Conservation (phyloP, 2,113 vertebrate species). For the Otocyon megalotis region DNA sequence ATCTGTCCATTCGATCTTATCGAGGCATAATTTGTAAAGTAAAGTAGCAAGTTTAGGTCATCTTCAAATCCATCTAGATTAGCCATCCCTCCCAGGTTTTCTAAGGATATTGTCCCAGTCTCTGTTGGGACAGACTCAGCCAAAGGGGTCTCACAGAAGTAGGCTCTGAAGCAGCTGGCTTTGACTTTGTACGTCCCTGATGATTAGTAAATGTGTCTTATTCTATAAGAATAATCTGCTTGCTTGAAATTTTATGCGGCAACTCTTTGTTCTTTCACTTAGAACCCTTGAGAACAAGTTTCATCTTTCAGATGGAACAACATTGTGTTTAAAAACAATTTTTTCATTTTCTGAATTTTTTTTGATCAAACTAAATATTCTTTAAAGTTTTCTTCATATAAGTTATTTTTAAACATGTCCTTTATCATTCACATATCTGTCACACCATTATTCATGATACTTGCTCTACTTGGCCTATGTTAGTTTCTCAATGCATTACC, state of each 20-base stretch:
- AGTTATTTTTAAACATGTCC: background rate
- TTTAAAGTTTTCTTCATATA: background rate
- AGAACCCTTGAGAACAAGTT: background rate
- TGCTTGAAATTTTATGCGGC: background rate
- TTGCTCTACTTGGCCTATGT: background rate
- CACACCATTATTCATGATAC: background rate
- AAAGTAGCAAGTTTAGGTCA: background rate
- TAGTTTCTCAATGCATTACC: background rate
- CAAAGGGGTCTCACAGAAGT: background rate
- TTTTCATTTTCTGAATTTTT: background rate
- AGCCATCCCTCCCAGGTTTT: background rate
- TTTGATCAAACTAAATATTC: background rate
- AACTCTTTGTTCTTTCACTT: background rate
- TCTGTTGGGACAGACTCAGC: background rate
- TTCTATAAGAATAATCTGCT: background rate
- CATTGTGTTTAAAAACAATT: background rate
- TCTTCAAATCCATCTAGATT: background rate
- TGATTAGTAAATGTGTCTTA: background rate
- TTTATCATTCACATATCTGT: background rate
- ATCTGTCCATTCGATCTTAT: background rate
- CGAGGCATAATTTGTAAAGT: background rate
- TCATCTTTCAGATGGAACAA: background rate
- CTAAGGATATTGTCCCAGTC: background rate
- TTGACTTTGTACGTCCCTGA: background rate
- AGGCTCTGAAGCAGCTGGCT: background rate